Conservation (phyloP, 2,888 invertebrate genomes). For the Melipona beecheii region DNA sequence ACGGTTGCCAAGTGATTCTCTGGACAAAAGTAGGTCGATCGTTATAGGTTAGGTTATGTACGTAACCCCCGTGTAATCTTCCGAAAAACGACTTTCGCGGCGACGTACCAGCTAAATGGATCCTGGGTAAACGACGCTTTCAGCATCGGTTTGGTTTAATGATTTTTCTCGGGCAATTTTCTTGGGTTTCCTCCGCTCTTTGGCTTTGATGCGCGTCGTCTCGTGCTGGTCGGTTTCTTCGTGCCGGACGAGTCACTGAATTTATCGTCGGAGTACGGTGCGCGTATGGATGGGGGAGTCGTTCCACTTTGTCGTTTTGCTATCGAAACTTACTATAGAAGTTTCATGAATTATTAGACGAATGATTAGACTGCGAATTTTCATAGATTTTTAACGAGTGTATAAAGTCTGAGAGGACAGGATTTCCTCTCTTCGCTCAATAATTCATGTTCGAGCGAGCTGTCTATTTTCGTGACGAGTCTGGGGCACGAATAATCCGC, state of each 20-base stretch:
- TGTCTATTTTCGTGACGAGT: not conserved
- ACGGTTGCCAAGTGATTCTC: constrained; percentile 65
- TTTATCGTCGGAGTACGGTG: not conserved
- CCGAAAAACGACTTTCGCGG: not conserved
- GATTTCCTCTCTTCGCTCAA: not conserved
- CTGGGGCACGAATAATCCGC: not conserved
- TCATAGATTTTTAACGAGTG: too few species aligned
- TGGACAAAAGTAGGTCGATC: constrained; percentile 63
- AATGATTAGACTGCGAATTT: too few species aligned
- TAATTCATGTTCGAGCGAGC: not conserved
- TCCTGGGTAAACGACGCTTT: not conserved
- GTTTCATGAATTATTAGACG: too few species aligned
- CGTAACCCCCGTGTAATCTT: not conserved
- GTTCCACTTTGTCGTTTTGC: not conserved
- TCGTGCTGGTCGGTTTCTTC: not conserved
- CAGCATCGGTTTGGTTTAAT: not conserved
- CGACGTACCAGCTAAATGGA: not conserved
- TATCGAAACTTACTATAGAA: not conserved
- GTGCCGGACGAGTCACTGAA: not conserved
- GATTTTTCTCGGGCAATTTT: not conserved
- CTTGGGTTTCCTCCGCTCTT: not conserved
- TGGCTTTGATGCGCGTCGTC: not conserved
- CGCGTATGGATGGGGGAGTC: too few species aligned
- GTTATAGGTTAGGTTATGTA: constrained; percentile 9
- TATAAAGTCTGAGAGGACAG: too few species aligned